Percentiles rank a stretch among this genome's conserved stretches.
phyloP scores from a whole-genome alignment of 2,797 vertebrate genomes.

The Arctocebus calabarensis region DNA sequence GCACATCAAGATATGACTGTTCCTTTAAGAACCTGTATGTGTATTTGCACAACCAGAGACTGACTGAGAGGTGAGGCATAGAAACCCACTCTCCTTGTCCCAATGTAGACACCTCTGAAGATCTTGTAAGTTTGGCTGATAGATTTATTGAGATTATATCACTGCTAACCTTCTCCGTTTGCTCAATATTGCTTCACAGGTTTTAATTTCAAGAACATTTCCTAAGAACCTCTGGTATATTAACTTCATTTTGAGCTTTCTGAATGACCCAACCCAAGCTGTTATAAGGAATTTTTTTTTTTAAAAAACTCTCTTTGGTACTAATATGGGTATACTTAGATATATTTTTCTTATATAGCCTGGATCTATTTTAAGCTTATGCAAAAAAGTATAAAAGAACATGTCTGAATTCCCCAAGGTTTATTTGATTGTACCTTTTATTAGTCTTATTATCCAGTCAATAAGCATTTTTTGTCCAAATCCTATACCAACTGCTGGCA shows the following conservation, averaged over 20 bases:
- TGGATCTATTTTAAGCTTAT: slow-evolving; percentile 28
- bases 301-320: neutral
- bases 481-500: neutral
- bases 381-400: neutral
- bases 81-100: no score
- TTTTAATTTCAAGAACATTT: neutral
- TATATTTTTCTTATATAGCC: neutral
- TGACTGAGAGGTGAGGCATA: neutral
- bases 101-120: neutral
- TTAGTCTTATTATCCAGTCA: neutral
- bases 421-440: slow-evolving; percentile 43
- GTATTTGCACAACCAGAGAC: neutral
- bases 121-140: neutral
- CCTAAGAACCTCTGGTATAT: neutral
- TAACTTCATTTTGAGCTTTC: neutral
- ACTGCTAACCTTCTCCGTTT: neutral
- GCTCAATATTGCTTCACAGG: neutral
- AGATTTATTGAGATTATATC: neutral
- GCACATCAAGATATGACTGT: no score
- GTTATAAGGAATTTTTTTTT: neutral
- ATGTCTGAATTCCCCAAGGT: neutral
- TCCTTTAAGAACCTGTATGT: no score
- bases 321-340: neutral
- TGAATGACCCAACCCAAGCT: neutral
- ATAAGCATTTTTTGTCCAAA: neutral